These are phyloP conservation scores for Arion vulgaris DNA, from an alignment of 1,140 invertebrate species.

Conservation along the genomic window DNA sequence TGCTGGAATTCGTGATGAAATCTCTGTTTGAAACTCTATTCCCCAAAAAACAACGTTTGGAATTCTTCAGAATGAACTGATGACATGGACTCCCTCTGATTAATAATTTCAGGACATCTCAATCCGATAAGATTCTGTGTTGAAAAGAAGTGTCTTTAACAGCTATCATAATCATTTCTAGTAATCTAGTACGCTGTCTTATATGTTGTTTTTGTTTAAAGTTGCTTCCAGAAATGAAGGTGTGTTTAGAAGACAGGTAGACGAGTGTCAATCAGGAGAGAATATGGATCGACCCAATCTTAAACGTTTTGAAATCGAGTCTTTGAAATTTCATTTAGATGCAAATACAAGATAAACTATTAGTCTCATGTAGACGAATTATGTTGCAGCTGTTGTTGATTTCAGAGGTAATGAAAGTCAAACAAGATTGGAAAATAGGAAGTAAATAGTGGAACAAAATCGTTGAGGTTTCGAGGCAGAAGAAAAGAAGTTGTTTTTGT, in stretches of 20 bases:
- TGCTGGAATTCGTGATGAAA: no score
- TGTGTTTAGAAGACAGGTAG: neutral
- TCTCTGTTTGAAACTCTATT: no score
- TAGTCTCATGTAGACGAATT: neutral
- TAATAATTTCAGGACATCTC: neutral
- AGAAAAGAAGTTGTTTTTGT: no score
- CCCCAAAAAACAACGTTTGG: no score
- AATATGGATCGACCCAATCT: neutral
- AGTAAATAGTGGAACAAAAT: neutral
- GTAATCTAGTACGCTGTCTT: neutral
- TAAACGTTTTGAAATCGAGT: neutral
- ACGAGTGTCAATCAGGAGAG: neutral
- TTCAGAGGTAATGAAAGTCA: neutral
- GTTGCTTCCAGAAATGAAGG: neutral
- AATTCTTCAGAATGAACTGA: neutral
- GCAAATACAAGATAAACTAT: neutral
- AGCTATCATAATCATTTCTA: neutral
- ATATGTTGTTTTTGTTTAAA: neutral
- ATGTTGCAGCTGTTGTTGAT: neutral
- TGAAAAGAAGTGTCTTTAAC: neutral
- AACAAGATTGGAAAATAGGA: neutral
- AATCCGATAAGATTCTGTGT: neutral
- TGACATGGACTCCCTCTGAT: neutral
- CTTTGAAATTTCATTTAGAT: slow-evolving; percentile 10
- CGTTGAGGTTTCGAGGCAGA: no score